A percentile compares a stretch with the other conserved stretches of the same genome.
Conservation (phyloP, 53 echinoderm and acorn worm species). For the Henricia sp. region DNA sequence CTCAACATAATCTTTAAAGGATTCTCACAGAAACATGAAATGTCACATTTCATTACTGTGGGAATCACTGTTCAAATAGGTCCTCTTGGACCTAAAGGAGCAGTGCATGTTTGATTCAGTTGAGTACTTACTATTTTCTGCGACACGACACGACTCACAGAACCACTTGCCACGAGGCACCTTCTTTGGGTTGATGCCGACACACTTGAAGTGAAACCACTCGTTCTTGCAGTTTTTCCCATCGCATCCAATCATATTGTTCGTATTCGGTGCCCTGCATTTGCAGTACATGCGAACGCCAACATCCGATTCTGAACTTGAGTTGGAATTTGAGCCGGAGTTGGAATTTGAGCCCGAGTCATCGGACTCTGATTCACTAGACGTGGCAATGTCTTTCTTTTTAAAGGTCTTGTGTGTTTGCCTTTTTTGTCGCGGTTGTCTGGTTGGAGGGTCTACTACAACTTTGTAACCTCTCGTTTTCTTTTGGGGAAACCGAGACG, state of each 20-base stretch:
- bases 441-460: background rate
- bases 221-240: slow-evolving; percentile 31
- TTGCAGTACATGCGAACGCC: slow-evolving; percentile 17
- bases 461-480: background rate
- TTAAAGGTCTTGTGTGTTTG: background rate
- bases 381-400: background rate
- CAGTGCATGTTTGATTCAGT: too few species aligned
- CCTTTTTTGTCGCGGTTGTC: background rate
- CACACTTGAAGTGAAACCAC: slow-evolving; percentile 58
- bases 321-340: background rate
- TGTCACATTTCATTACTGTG: too few species aligned
- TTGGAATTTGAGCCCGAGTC: background rate
- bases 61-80: too few species aligned
- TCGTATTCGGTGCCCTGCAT: slow-evolving; percentile 26
- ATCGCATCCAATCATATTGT: slow-evolving; percentile 52
- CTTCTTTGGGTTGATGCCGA: slow-evolving; percentile 29
- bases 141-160: slow-evolving; percentile 1
- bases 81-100: too few species aligned
- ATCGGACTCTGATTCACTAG: background rate
- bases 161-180: slow-evolving; percentile 54
- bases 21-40: too few species aligned
- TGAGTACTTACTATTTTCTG: background rate
- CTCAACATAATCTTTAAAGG: too few species aligned
- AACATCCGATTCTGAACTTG: background rate
- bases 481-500: background rate